phyloP scores from a whole-genome alignment of 1,140 invertebrate species.

The Vollenhovia emeryi region DNA sequence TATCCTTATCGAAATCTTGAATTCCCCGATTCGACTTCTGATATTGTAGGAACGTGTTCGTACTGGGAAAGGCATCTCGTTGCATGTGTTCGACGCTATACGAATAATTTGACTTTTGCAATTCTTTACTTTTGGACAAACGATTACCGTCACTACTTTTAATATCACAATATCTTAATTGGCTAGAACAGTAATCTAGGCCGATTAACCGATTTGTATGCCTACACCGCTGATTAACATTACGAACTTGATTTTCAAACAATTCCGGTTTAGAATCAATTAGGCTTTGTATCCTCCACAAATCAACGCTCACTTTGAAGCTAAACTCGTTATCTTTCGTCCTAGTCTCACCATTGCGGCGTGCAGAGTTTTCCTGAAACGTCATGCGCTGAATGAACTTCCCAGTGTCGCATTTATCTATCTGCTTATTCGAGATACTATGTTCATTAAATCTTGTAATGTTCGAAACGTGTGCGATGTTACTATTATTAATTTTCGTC shows the following conservation, averaged over 20 bases:
- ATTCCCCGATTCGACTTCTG: background rate
- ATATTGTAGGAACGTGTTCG: background rate
- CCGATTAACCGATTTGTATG: background rate
- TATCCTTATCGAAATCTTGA: conserved; percentile 26
- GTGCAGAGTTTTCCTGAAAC: background rate
- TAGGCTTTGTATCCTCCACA: conserved; percentile 76
- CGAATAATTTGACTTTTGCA: background rate
- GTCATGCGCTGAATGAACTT: background rate
- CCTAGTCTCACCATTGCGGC: background rate
- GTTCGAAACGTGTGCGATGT: background rate
- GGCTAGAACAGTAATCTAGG: background rate
- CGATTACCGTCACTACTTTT: background rate
- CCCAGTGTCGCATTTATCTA: background rate
- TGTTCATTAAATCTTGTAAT: conserved; percentile 27
- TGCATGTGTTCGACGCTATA: background rate
- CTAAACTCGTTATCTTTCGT: background rate
- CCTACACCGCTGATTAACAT: background rate
- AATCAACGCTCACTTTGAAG: conserved; percentile 81
- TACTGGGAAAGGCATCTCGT: background rate
- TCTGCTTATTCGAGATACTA: conserved; percentile 25
- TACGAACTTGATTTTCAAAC: conserved; percentile 63
- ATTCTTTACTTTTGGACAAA: background rate
- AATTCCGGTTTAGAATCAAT: conserved; percentile 74
- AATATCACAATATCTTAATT: background rate
- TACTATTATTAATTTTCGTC: background rate